Evolutionary conservation across 2,888 invertebrate genomes (phyloP), one percentile per base, ranked within the genome.

Genomic region (Agrilus mali): DNA sequence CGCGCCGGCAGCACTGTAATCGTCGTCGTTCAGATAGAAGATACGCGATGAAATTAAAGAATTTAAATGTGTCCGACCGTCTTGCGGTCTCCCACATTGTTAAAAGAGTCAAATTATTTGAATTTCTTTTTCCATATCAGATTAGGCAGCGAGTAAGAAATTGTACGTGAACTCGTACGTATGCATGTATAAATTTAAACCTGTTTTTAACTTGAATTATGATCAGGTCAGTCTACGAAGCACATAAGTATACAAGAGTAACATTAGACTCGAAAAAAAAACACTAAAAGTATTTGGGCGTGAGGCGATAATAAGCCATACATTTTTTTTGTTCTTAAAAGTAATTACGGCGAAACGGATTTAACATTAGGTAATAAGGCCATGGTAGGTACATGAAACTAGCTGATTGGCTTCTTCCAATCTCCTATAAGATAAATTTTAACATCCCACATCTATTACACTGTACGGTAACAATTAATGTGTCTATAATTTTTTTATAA

Each of bases 161-260:
- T 43, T 43, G 43, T 41, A 46, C 40, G 16, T 43, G 46, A 27
- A 27, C 27, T 27, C 10, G 27, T 43, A 46, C 43, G 33, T 43
- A 41, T 46, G 40, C 46, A 41, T 41, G 43, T 43, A 46, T 27
- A 27, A 27, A 27, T 46, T 41, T 46, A 46, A 46, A 46, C 46
- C 46, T 46, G 46, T 46, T 46, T 46, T 42, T 43, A 43, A 41
- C 41, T 38, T 43, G 46, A 45, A 46, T 46, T 46, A 43, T 46
- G 40, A 41, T 46, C 41, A 43, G 38, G 17, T 27, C 27, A 27
- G 10, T 27, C 27, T 27, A 27, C 27, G 27, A 27, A 27, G 27
- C 27, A 27, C 10, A 27, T 27, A 27, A 8, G 10, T 8, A 10
- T 27, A 27, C 27, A 27, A 27, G 27, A 27, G 27, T 27, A 27